These are phyloP conservation scores for Ariolimax columbianus DNA, from an alignment of 2,888 invertebrate genomes.

Conservation along the genomic window DNA sequence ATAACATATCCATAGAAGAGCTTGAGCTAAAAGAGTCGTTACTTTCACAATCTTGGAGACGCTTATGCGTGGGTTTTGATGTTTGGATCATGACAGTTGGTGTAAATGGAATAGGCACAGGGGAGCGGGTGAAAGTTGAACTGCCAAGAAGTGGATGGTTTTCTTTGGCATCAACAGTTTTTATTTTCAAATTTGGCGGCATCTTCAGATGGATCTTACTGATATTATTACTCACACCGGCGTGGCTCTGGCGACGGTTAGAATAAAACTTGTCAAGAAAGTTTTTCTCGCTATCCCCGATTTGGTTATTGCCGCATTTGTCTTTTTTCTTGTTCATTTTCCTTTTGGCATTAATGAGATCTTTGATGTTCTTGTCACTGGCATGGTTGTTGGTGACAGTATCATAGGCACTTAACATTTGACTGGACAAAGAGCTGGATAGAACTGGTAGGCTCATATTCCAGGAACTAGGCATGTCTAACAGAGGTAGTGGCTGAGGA, in stretches of 20 bases:
- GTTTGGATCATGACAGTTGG: conserved; percentile 59
- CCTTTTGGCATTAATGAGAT: conserved; percentile 39
- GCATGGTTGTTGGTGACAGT: conserved; percentile 6
- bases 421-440: conserved; percentile 45
- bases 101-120: conserved; percentile 59
- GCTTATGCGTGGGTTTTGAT: conserved; percentile 34
- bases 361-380: conserved; percentile 37
- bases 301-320: neutral
- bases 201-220: conserved; percentile 19
- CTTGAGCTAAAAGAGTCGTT: conserved; percentile 55
- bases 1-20: conserved; percentile 54
- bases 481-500: conserved; percentile 48
- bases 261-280: neutral
- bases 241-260: conserved; percentile 1
- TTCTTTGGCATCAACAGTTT: conserved; percentile 38
- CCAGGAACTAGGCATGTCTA: conserved; percentile 51
- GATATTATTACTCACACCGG: neutral
- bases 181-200: conserved; percentile 49
- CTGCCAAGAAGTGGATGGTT: neutral
- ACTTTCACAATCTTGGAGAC: conserved; percentile 44
- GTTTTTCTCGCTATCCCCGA: neutral
- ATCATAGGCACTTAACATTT: conserved; percentile 46
- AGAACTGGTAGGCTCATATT: conserved; percentile 58
- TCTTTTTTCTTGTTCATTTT: conserved; percentile 18
- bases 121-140: conserved; percentile 35